A percentile compares a stretch with the other conserved stretches of the same genome.
Evolutionary conservation across 1,140 invertebrate species (phyloP).

Genomic region (Apis florea): DNA sequence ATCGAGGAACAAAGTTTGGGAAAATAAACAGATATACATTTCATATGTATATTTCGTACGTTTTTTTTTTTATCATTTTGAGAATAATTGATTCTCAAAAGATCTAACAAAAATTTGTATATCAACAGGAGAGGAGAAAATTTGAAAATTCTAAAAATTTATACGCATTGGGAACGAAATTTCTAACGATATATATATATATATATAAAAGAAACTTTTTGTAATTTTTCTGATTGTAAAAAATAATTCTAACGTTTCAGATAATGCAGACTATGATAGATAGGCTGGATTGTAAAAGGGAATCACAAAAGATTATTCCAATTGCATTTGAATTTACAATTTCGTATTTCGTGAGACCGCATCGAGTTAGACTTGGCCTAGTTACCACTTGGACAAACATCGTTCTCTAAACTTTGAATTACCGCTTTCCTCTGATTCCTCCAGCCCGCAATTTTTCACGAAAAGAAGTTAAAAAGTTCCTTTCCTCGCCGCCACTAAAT

Average conservation of each 20-base stretch:
- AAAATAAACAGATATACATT: neutral
- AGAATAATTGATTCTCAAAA: neutral
- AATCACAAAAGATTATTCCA: conserved; percentile 17
- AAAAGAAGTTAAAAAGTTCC: neutral
- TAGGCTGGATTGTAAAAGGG: neutral
- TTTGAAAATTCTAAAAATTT: too few relatives aligned
- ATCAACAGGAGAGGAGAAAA: too few relatives aligned
- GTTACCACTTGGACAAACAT: conserved; percentile 33
- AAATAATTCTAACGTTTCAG: neutral
- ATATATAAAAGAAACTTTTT: too few relatives aligned
- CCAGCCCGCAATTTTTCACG: neutral
- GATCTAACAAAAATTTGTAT: neutral
- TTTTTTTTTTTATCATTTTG: neutral
- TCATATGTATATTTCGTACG: neutral
- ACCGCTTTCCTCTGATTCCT: neutral
- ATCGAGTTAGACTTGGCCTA: conserved; percentile 28
- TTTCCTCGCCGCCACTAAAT: neutral
- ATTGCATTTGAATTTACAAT: conserved; percentile 33
- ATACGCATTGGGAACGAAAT: too few relatives aligned
- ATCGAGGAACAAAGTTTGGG: neutral
- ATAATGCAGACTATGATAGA: neutral
- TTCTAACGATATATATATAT: too few relatives aligned
- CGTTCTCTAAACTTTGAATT: conserved; percentile 17
- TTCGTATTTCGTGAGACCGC: conserved; percentile 27
- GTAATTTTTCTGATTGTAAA: too few relatives aligned